Evolutionary conservation across 2,888 invertebrate species (phyloP).

Genomic region (Euphydryas editha): DNA sequence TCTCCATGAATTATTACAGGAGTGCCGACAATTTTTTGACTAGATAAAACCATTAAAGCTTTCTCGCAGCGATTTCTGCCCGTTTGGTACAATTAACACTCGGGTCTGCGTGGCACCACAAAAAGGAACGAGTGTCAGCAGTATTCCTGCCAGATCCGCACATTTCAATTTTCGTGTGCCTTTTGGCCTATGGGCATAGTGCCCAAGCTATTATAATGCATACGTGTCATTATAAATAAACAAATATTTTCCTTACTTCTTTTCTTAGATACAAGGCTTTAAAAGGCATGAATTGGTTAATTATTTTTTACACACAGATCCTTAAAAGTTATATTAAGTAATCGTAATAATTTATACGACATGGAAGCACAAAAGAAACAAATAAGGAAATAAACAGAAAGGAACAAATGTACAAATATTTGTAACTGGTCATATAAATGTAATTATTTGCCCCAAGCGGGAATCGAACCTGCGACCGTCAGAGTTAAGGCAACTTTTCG

Average conservation of each 20-base stretch:
- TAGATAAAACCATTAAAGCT: conserved; percentile 53
- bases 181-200: conserved; percentile 51
- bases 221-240: conserved; percentile 36
- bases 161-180: conserved; percentile 39
- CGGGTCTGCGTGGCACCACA: conserved; percentile 49
- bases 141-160: conserved; percentile 56
- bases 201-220: conserved; percentile 52
- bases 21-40: conserved; percentile 50
- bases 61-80: conserved; percentile 44
- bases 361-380: no score
- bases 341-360: no score
- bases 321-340: no score
- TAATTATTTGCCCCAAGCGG: no score
- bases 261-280: conserved; percentile 11
- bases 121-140: conserved; percentile 55
- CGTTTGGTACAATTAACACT: conserved; percentile 57
- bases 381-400: no score
- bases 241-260: conserved; percentile 28
- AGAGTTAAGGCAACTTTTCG: no score
- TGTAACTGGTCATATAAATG: no score
- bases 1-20: conserved; percentile 47
- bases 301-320: no score
- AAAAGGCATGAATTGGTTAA: not conserved
- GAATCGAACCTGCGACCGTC: no score
- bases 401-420: no score